Evolutionary conservation across 2,113 vertebrate species (phyloP).

Genomic region (Pterocles burchelli): DNA sequence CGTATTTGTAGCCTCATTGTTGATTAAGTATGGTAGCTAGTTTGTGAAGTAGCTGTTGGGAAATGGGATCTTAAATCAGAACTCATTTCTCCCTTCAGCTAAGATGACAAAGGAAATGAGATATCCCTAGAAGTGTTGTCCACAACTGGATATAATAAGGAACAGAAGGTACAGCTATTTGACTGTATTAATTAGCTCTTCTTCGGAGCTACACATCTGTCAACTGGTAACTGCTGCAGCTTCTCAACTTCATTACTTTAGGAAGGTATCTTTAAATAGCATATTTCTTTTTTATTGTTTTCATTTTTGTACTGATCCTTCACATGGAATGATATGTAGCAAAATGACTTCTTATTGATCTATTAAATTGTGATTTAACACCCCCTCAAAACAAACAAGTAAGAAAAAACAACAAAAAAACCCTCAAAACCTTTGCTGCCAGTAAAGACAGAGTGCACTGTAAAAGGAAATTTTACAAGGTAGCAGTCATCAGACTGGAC

Average conservation of each 20-base stretch:
- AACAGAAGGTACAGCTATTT: constrained; percentile 11
- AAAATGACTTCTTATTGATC: background rate
- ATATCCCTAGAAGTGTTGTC: constrained; percentile 27
- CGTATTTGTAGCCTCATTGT: constrained; percentile 53
- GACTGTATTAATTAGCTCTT: constrained; percentile 37
- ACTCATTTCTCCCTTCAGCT: constrained; percentile 6
- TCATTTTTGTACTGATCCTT: background rate
- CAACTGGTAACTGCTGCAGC: background rate
- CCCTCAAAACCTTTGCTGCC: background rate
- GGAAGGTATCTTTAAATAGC: background rate
- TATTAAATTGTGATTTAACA: background rate
- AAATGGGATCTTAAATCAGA: constrained; percentile 58
- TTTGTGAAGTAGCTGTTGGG: constrained; percentile 33
- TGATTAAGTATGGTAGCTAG: constrained; percentile 44
- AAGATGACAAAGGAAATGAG: constrained; percentile 2
- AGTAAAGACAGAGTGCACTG: background rate
- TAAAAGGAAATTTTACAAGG: background rate
- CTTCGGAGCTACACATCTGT: background rate
- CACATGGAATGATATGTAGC: background rate
- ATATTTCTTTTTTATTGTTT: background rate
- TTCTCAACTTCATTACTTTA: background rate
- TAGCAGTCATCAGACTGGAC: background rate
- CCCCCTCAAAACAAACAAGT: background rate
- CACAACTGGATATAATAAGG: constrained; percentile 8
- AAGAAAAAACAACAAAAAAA: background rate